These are phyloP conservation scores for Emberiza fucata DNA, from an alignment of 2,113 vertebrate species.

Conservation along the genomic window DNA sequence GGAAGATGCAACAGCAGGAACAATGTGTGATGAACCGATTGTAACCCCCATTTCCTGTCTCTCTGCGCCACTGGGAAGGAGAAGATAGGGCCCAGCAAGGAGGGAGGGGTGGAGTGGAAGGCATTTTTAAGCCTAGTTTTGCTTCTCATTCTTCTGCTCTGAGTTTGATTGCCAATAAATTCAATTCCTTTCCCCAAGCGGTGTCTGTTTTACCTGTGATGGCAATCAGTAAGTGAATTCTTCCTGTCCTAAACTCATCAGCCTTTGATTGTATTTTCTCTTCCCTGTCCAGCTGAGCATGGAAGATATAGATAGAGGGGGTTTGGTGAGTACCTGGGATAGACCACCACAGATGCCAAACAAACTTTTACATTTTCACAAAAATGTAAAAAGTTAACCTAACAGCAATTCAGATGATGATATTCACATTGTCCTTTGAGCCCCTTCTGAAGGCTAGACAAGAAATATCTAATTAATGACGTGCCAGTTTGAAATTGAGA, in stretches of 20 bases:
- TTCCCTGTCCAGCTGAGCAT: not conserved
- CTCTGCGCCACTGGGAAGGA: not conserved
- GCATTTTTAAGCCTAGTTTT: not conserved
- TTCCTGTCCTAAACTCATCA: not conserved
- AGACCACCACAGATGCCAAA: not conserved
- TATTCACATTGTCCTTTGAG: not conserved
- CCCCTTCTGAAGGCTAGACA: not conserved
- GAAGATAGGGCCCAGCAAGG: not conserved
- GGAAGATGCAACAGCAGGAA: not conserved
- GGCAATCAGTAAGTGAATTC: not conserved
- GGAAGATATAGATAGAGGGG: not conserved
- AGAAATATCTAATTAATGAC: not conserved
- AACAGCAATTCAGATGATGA: not conserved
- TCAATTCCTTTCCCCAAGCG: not conserved
- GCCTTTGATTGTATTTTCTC: not conserved
- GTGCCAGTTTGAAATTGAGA: not conserved
- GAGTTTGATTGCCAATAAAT: not conserved
- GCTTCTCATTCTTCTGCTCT: not conserved
- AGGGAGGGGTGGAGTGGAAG: not conserved
- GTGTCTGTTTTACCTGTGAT: not conserved
- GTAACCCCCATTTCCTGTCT: not conserved
- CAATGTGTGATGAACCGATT: not conserved
- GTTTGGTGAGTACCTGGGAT: not conserved
- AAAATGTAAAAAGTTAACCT: not conserved
- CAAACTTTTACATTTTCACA: not conserved